A percentile compares a stretch with the other conserved stretches of the same genome.
phyloP scores from a whole-genome alignment of 2,113 vertebrate genomes.

The Vulpes lagopus region DNA sequence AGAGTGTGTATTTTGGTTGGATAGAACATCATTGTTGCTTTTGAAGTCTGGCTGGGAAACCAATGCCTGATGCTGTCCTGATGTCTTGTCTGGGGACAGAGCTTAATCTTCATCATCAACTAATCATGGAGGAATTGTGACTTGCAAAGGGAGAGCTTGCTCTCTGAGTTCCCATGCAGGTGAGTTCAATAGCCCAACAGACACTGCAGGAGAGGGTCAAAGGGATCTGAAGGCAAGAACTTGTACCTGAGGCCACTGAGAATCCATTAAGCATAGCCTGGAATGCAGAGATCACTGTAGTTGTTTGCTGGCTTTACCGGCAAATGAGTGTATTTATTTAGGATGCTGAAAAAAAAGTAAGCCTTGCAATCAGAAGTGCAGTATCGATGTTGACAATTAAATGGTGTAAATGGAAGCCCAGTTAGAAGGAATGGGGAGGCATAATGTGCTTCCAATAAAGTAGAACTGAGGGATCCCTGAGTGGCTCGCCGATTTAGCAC shows the following conservation, averaged over 20 bases:
- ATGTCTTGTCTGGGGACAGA: background rate
- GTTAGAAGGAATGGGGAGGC: background rate
- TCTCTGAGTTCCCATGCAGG: background rate
- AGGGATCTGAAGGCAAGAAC: background rate
- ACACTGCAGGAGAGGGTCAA: background rate
- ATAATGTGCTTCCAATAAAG: background rate
- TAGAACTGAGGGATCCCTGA: background rate
- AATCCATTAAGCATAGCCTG: background rate
- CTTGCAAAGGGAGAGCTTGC: background rate
- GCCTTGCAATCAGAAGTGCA: background rate
- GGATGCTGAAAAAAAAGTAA: background rate
- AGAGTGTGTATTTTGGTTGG: background rate
- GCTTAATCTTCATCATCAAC: background rate
- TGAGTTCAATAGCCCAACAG: background rate
- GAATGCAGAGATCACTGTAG: background rate
- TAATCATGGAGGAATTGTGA: background rate
- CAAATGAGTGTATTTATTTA: background rate
- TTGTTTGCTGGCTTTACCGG: background rate
- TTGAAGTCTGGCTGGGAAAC: rapidly evolving
- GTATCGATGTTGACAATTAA: background rate
- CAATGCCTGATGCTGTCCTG: too few species aligned
- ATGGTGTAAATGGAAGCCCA: background rate
- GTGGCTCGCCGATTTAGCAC: too few species aligned
- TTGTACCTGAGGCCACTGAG: background rate
- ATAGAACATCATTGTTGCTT: rapidly evolving